Conservation (phyloP, 2,888 invertebrate genomes). For the Ommatoiulus sabulosus region DNA sequence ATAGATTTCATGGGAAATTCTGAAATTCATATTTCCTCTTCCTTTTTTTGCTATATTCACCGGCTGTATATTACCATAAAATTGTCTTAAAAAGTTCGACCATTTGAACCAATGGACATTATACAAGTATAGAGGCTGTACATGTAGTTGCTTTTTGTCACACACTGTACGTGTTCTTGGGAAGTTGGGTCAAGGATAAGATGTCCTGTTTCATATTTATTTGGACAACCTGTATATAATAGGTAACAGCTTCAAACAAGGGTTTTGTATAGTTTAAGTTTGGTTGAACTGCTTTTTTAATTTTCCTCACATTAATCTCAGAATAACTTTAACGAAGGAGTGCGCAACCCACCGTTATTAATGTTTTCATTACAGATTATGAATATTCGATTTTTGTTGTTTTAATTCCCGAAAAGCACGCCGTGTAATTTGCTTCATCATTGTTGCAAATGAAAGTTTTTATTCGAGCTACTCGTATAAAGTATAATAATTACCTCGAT, state of each 20-base stretch:
- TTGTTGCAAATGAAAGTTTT: slow-evolving; percentile 24
- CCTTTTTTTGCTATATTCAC: background rate
- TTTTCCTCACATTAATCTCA: background rate
- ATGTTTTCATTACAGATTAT: background rate
- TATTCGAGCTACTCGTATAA: background rate
- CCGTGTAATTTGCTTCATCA: slow-evolving; percentile 11
- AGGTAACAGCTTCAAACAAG: background rate
- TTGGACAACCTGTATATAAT: background rate
- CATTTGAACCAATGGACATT: too few species aligned
- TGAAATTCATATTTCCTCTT: slow-evolving; percentile 23
- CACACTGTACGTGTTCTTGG: too few species aligned
- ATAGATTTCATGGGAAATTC: slow-evolving; percentile 11
- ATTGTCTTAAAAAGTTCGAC: too few species aligned
- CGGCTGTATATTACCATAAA: background rate
- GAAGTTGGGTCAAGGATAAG: too few species aligned
- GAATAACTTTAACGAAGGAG: background rate
- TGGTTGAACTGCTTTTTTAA: too few species aligned
- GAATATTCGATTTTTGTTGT: background rate
- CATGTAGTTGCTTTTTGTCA: too few species aligned
- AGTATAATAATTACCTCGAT: slow-evolving; percentile 14
- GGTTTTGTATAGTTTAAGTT: too few species aligned
- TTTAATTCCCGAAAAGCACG: background rate
- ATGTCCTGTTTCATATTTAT: too few species aligned
- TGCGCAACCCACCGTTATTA: background rate
- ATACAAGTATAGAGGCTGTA: too few species aligned